These are phyloP conservation scores for Gastracanthus pulcherrimus DNA, from an alignment of 2,888 invertebrate species.

Conservation along the genomic window DNA sequence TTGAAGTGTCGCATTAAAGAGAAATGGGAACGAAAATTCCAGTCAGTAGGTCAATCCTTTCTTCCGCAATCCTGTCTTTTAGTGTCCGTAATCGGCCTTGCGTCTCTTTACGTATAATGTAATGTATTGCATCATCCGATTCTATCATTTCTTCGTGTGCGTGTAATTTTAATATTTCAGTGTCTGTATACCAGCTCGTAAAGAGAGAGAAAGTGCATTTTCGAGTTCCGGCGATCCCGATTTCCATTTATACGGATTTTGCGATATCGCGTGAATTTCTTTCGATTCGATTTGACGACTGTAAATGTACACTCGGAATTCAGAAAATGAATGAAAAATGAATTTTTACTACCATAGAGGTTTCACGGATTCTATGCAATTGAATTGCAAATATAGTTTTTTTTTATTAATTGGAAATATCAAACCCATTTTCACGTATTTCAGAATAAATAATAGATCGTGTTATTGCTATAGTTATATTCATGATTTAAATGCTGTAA, in stretches of 20 bases:
- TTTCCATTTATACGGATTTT: constrained; percentile 43
- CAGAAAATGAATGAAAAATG: too few species aligned
- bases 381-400: constrained; percentile 3
- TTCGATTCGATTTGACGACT: constrained; percentile 5
- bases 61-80: constrained; percentile 31
- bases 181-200: not conserved
- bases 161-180: not conserved
- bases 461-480: too few species aligned
- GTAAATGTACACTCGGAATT: too few species aligned
- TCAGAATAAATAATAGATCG: too few species aligned
- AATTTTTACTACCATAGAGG: too few species aligned
- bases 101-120: not conserved
- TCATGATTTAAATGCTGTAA: too few species aligned
- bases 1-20: not conserved
- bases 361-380: not conserved
- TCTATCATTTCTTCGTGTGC: not conserved
- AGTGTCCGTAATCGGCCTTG: not conserved
- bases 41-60: constrained; percentile 53
- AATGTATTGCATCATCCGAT: constrained; percentile 11
- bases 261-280: constrained; percentile 2
- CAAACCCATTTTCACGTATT: too few species aligned
- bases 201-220: constrained; percentile 15
- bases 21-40: constrained; percentile 54
- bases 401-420: constrained; percentile 8
- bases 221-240: constrained; percentile 15